Base-by-base conservation (phyloP, 2,888 invertebrate genomes). In the Tetragonisca angustula region DNA sequence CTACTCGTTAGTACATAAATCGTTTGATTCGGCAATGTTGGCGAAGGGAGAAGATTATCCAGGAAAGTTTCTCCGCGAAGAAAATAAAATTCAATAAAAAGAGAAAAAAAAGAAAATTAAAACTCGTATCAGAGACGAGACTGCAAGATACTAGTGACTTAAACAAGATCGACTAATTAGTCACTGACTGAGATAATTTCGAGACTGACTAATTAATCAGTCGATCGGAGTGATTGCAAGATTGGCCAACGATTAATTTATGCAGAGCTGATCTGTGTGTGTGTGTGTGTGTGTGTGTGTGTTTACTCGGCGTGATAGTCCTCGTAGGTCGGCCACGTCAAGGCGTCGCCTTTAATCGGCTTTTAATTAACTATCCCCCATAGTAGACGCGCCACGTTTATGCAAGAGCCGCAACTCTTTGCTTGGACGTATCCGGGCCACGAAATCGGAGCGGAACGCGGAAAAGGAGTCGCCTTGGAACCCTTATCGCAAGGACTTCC, bases 391-490 rank as follows among this genome's bases (percentile, higher is more conserved):
- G 71, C 56, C 56, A 69, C 73, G 49, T 64, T 59, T 54, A n/a
- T 17, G 78, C 56, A 61, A 70, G 36, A 70, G n/a, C 72, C 68
- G 73, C 24, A 68, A 43, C 76, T 83, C 81, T 76, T 84, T 59
- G 65, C 61, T 43, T 21, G 19, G 54, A 73, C 72, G 62, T 80
- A 78, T 77, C 67, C 73, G 79, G 88, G 78, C 80, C 77, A 78
- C 74, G 80, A 87, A 88, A 88, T 87, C 89, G 68, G 77, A 61
- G 27, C 70, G 56, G 86, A 88, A 73, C 73, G 71, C 81, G 81
- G 79, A 87, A 88, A 89, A 81, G 72, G 74, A 84, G 65, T 75
- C 69, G 77, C 84, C 84, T 81, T 79, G 79, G 74, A 56, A 67
- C 65, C 65, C 83, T 85, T 85, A 88, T 88, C 88, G 69, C 70